These are phyloP conservation scores for Lordiphosa fenestrarum DNA, from an alignment of 2,888 invertebrate genomes.

Conservation along the genomic window DNA sequence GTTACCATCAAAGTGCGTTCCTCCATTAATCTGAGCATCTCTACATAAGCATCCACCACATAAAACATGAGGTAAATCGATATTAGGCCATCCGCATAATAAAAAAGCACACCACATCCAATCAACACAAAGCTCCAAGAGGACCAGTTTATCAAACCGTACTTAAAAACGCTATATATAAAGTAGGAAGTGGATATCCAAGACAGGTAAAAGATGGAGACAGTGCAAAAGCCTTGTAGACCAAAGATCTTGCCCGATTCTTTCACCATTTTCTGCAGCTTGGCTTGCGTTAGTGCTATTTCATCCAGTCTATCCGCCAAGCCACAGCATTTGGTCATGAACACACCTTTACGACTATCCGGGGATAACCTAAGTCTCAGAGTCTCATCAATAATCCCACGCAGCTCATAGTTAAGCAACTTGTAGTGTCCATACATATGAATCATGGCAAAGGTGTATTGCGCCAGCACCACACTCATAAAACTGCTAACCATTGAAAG, in stretches of 20 bases:
- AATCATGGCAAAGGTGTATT: conserved; percentile 38
- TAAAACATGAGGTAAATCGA: conserved; percentile 9
- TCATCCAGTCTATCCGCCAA: conserved; percentile 39
- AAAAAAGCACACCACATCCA: conserved; percentile 4
- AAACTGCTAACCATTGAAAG: conserved; percentile 12
- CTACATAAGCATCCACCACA: conserved; percentile 27
- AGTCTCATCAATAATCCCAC: conserved; percentile 7
- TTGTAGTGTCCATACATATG: conserved; percentile 36
- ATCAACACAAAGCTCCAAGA: too few species aligned
- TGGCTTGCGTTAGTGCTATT: conserved; percentile 29
- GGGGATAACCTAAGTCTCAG: too few species aligned
- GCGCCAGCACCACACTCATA: conserved; percentile 28
- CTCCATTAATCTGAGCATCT: conserved; percentile 27
- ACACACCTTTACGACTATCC: conserved; percentile 23
- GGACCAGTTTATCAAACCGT: too few species aligned
- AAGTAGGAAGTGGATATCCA: neutral
- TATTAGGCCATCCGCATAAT: conserved; percentile 32
- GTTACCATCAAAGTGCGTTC: conserved; percentile 8
- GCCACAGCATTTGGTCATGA: conserved; percentile 28
- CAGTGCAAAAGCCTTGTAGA: neutral
- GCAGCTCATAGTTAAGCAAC: conserved; percentile 37
- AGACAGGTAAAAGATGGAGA: conserved; percentile 11
- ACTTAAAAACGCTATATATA: neutral
- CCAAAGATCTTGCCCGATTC: too few species aligned
- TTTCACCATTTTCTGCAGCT: conserved; percentile 12